Base-by-base conservation (phyloP, 2,113 vertebrate species). In the Pterocles burchelli region DNA sequence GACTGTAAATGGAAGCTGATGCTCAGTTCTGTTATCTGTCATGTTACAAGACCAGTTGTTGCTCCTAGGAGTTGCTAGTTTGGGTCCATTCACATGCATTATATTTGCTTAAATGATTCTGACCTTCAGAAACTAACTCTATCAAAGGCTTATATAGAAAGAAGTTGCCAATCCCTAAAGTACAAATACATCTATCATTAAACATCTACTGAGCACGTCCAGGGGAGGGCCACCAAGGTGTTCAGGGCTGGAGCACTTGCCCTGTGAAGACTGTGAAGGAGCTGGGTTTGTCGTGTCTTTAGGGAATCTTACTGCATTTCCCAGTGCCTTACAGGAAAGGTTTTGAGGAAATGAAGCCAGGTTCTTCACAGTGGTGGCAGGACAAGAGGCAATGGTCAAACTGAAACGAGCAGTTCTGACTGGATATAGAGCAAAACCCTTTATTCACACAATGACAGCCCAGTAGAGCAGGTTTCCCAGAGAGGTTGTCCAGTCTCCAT, bases 341-440 rank as follows among this genome's bases (percentile, higher is more conserved):
- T 80, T 52, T 51, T 0, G 0, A 79, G 38, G 18, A 85, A 31
- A 54, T 3, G 5, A 49, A 73, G 46, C 7, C 38, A 65, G 59
- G 20, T 48, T 80, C n/a, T 65, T 57, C 11, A 34, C 48, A 65
- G 54, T 4, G 43, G 20, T 45, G 12, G 41, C 31, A 87, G 36
- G 8, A 77, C 29, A 84, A 70, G 46, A 76, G 45, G 34, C 52
- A 90, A 13, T 2, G 11, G 18, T 13, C 20, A 81, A 66, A 72
- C 9, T 0, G 1, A 72, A 88, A 68, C 3, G 26, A 67, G 7
- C 19, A 31, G 34, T 51, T 89, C 45, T 72, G 29, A 51, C 26
- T 20, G 33, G 12, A 29, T 36, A 48, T 1, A 72, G 43, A 31
- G 33, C 52, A 93, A 71, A 19, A 2, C 1, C 7, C 20, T 57